phyloP scores from a whole-genome alignment of 2,888 invertebrate species.

The Erebia epiphron region DNA sequence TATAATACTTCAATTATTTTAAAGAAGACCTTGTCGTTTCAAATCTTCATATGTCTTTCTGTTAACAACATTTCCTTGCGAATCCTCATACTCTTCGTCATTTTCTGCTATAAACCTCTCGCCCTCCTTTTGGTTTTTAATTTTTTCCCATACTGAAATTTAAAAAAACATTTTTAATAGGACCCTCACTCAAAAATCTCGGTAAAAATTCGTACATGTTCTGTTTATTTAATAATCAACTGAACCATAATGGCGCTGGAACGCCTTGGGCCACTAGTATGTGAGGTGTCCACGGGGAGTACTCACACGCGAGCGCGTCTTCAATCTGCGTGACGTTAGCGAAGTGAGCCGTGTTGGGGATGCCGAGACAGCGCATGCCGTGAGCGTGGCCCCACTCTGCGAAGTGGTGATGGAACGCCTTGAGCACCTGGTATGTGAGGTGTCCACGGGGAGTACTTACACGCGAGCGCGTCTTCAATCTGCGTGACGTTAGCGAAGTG shows the following conservation, averaged over 20 bases:
- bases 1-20: constrained; percentile 51
- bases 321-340: too few species aligned
- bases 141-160: constrained; percentile 96
- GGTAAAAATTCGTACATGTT: neutral
- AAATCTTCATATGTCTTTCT: constrained; percentile 99
- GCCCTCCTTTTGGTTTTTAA: constrained; percentile 96
- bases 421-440: constrained; percentile 98
- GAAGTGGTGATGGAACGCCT: too few species aligned
- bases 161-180: neutral
- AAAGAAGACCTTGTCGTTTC: constrained; percentile 98
- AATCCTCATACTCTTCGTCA: constrained; percentile 99
- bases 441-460: neutral
- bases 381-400: too few species aligned
- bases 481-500: too few species aligned
- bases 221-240: too few species aligned
- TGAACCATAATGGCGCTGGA: constrained; percentile 88
- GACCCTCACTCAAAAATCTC: neutral
- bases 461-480: too few species aligned
- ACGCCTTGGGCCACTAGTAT: constrained; percentile 99
- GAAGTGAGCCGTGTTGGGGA: too few species aligned
- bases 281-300: constrained; percentile 82
- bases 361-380: too few species aligned
- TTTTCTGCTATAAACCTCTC: constrained; percentile 98
- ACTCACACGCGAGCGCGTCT: too few species aligned
- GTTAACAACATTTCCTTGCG: constrained; percentile 98